Base-by-base conservation (phyloP, 2,888 invertebrate genomes). In the Caenorhabditis sp. region DNA sequence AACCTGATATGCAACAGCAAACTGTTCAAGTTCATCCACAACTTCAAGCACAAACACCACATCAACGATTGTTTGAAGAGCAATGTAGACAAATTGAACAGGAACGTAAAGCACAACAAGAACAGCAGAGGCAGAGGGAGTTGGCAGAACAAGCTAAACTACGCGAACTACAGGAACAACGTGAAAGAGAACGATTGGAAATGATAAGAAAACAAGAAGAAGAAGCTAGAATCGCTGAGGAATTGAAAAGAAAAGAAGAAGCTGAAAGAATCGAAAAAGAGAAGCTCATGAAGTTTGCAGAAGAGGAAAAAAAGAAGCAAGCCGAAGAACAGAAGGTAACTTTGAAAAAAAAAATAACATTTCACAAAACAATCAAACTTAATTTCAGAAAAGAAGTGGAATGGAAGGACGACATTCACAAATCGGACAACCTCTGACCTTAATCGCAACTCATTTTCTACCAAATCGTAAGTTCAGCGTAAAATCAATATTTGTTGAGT, bases 361-460 rank as follows among this genome's bases (percentile, higher is more conserved):
- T 24, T n/a, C 54, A 5, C 27, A 43, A 43, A 10, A 50, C 12
- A 67, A 21, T 54, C n/a, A n/a, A n/a, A 50, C 1, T 27, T 12
- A 24, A 21, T 66, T 67, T 43, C 31, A 68, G 63, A 26, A 43
- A 6, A 59, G 73, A 70, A 59, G 54, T 31, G 77, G 64, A 24
- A 73, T 78, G 74, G 72, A 67, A n/a, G 58, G 26, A 4, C 36
- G 69, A 53, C 62, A 72, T 49, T 23, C 58, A 5, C 61, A 62
- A 50, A 65, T 84, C 50, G 69, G 75, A 6, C 76, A 84, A 19
- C 84, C 84, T 4, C 24, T 84, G 2, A 77, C 82, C 54, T 72
- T 84, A 57, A 80, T 79, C 12, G 78, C 73, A 14, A 82, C 82
- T 10, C 84, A 84, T 73, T 83, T 80, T 27, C 49, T 82, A 24